Evolutionary conservation across 1,140 invertebrate genomes (phyloP), one percentile per base, ranked within the genome.

Genomic region (Chironomus tepperi): DNA sequence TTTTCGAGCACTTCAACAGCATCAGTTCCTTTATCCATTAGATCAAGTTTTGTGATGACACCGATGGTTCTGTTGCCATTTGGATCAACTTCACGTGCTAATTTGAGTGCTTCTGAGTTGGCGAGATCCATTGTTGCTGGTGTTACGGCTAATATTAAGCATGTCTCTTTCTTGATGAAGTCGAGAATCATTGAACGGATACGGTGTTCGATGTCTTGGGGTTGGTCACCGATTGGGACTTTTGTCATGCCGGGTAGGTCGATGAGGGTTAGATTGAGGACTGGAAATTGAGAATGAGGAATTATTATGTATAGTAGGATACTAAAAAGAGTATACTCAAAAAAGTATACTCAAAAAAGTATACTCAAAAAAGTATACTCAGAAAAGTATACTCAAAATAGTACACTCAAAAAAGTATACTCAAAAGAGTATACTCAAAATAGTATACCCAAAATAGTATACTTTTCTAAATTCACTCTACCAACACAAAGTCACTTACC

Each of bases 1-100:
- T 99, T 99, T 84, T 99, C 98, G 75, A 99, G 86, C 77, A 99
- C 96, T 78, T 99, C 98, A 74, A 95, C 87, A 10, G 98, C 98
- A 87, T 99, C 98, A 42, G 98, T 99, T 42, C 98, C 98, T 81
- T 99, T 96, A 82, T 99, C 98, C 98, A 99, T 99, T 80, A 99
- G 88, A 89, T 99, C 98, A 74, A 99, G 85, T 84, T 99, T 99
- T 67, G 98, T 99, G 75, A 99, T 96, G 12, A 99, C 98, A 83
- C 98, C 98, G 84, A 99, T 99, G 7, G 98, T 99, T 78, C 98
- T 89, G 15, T 96, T 87, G 85, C 96, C 95, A 88, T 97, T 94
- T 16, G 90, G 92, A 87, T 98, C 96, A 72, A 95, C 93, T 85
- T 96, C 93, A 85, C 97, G 96, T 80, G 96, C 93, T 84, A 98